Evolutionary conservation across 2,888 invertebrate species (phyloP).

Genomic region (Neuroscelio doddi): DNA sequence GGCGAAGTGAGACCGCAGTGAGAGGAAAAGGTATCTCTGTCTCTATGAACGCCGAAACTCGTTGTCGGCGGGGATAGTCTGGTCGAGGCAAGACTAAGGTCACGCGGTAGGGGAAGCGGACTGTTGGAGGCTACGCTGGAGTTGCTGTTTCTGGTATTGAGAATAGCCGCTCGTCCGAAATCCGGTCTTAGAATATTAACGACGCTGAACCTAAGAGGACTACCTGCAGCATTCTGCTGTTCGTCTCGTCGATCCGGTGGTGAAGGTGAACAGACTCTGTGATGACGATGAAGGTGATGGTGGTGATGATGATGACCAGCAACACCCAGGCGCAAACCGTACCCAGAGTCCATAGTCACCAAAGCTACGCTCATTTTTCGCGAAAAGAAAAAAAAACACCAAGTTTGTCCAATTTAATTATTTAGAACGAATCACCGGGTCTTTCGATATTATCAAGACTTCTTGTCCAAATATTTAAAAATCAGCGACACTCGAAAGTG

Average conservation of each 20-base stretch:
- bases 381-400: neutral
- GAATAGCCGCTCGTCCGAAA: slow-evolving; percentile 83
- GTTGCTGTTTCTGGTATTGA: slow-evolving; percentile 74
- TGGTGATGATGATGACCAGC: slow-evolving; percentile 52
- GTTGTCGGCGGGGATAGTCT: slow-evolving; percentile 54
- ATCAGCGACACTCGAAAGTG: too few relatives aligned
- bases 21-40: slow-evolving; percentile 51
- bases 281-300: slow-evolving; percentile 52
- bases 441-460: too few relatives aligned
- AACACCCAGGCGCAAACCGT: slow-evolving; percentile 58
- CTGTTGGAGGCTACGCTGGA: slow-evolving; percentile 53
- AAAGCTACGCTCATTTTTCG: slow-evolving; percentile 65
- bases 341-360: slow-evolving; percentile 63
- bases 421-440: too few relatives aligned
- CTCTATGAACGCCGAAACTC: slow-evolving; percentile 46
- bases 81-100: slow-evolving; percentile 53
- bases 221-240: slow-evolving; percentile 36
- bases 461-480: neutral
- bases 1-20: slow-evolving; percentile 60
- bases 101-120: slow-evolving; percentile 49
- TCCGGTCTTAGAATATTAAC: slow-evolving; percentile 90
- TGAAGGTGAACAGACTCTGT: slow-evolving; percentile 35
- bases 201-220: slow-evolving; percentile 83
- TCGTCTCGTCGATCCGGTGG: slow-evolving; percentile 23
- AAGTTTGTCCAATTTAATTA: too few relatives aligned